Percentiles rank a stretch among this genome's conserved stretches.
These are phyloP conservation scores for Mirounga angustirostris DNA, from an alignment of 2,113 vertebrate genomes.

Conservation along the genomic window DNA sequence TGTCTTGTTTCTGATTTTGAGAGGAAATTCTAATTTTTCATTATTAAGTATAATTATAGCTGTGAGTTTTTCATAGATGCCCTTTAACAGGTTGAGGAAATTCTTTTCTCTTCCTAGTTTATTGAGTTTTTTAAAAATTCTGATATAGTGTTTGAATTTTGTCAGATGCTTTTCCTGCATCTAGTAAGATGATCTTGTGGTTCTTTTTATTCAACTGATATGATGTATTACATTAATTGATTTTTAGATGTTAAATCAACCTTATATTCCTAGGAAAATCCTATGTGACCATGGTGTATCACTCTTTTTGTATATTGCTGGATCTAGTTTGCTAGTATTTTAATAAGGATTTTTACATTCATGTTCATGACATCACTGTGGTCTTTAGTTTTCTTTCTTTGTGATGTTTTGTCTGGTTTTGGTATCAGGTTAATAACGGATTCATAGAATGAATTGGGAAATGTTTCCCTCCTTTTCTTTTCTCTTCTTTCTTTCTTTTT, in stretches of 20 bases:
- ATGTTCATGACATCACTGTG: background rate
- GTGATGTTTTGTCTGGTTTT: background rate
- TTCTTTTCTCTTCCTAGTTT: background rate
- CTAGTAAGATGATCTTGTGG: background rate
- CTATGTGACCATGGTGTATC: background rate
- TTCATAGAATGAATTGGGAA: background rate
- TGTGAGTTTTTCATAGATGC: background rate
- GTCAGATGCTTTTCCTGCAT: background rate
- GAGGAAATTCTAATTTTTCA: background rate
- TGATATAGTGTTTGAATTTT: background rate
- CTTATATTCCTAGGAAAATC: background rate
- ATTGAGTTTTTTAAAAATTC: background rate
- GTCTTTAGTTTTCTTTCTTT: background rate
- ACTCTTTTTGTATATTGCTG: background rate
- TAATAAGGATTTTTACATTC: background rate
- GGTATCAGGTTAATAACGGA: background rate
- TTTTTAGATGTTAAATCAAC: background rate
- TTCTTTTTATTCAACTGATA: background rate
- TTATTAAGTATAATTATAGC: background rate
- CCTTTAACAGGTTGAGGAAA: background rate
- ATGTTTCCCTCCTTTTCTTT: background rate
- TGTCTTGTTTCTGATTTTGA: background rate
- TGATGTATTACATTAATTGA: background rate
- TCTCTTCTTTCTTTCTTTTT: no score
- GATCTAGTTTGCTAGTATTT: background rate